Base-by-base conservation (phyloP, 2,797 vertebrate species). In the Synaphobranchus kaupii region DNA sequence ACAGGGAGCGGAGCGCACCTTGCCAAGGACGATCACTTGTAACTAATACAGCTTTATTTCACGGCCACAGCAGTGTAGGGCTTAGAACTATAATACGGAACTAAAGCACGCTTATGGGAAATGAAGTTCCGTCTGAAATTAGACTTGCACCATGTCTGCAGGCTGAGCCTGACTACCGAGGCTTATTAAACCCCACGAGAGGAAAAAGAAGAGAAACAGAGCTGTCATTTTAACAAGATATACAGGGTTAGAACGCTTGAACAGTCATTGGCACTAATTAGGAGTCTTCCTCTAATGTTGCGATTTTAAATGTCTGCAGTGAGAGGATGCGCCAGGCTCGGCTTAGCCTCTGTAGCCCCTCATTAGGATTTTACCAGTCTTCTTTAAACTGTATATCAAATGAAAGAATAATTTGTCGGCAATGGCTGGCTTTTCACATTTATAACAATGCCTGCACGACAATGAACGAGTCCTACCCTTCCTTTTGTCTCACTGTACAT, bases 1-100 rank as follows among this genome's bases (percentile, higher is more conserved):
- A 84, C 63, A 39, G 63, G 52, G 31, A 87, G 71, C 28, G 31
- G 78, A 56, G 81, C 82, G 56, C 66, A 76, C 81, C 86, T 84
- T 44, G 50, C 86, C 66, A 60, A 76, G 86, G 86, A 84, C 50
- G 20, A 87, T 84, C 86, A 47, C 86, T 73, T 58, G 82, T 84
- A 87, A 84, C 82, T 87, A 87, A 87, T 87, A 87, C 86, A 13
- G 66, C 66, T 87, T 87, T 76, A 87, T 87, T 84, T 87, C 86
- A 84, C 12, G 22, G 86, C 48, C 82, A 47, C 66, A 8, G 48
- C 56, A 25, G 66, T 39, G 34, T 58, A 56, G 54, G 80, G 66
- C 48, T 87, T 73, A 58, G 39, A 76, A 87, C 86, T 25, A 17
- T 82, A 86, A 44, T 83, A 68, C 60, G 86, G 86, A 83, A 86